phyloP scores from a whole-genome alignment of 2,113 vertebrate genomes.

The Aepyceros melampus region DNA sequence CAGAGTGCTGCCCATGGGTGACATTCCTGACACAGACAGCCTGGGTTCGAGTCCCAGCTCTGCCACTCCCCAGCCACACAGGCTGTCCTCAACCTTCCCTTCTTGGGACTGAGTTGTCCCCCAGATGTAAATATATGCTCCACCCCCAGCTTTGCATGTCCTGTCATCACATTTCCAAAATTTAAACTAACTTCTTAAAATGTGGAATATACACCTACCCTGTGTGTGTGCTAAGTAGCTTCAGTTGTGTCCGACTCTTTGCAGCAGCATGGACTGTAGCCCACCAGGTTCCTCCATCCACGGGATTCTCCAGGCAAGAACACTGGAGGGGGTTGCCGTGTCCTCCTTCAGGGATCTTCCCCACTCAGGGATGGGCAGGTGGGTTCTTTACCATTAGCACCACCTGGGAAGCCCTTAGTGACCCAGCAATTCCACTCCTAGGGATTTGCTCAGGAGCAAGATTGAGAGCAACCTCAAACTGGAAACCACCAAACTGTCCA shows the following conservation, averaged over 20 bases:
- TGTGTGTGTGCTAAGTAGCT: background rate
- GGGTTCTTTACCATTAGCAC: background rate
- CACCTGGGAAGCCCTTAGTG: background rate
- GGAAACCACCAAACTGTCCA: background rate
- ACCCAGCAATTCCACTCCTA: background rate
- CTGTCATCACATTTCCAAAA: background rate
- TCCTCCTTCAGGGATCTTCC: background rate
- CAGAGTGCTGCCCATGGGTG: background rate
- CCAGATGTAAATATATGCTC: too few relatives aligned
- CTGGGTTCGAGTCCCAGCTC: background rate
- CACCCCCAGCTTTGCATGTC: background rate
- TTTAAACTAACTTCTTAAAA: background rate
- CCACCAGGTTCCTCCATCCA: background rate
- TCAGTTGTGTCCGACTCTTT: background rate
- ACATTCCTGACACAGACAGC: background rate
- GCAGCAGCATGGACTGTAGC: background rate
- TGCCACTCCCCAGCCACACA: background rate
- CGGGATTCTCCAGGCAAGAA: background rate
- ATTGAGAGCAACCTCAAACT: background rate
- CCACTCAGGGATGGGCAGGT: background rate
- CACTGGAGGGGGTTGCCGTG: background rate
- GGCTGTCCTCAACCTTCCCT: background rate
- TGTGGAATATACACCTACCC: fast-evolving
- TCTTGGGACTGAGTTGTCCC: background rate
- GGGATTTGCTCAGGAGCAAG: background rate